These are phyloP conservation scores for Drosophila niveifrons DNA, from an alignment of 2,888 invertebrate genomes.

Conservation along the genomic window DNA sequence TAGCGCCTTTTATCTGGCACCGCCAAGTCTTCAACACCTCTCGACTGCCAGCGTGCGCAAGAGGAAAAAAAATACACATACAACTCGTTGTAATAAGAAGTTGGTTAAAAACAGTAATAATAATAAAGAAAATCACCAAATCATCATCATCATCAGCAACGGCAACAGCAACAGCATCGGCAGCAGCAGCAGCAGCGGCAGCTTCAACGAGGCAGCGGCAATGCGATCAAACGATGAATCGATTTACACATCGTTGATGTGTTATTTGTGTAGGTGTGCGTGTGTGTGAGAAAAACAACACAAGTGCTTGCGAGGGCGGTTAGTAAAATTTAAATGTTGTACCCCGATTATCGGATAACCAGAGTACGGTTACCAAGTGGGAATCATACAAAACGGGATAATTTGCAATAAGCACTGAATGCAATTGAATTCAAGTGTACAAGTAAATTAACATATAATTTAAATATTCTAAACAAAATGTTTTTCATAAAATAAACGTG, in stretches of 20 bases:
- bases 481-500: too few relatives aligned
- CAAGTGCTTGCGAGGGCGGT: slow-evolving; percentile 49
- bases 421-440: background rate
- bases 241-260: slow-evolving; percentile 76
- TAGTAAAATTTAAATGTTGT: slow-evolving; percentile 37
- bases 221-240: slow-evolving; percentile 75
- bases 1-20: slow-evolving; percentile 80
- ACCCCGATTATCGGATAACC: slow-evolving; percentile 20
- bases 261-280: slow-evolving; percentile 22
- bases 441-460: background rate
- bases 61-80: slow-evolving; percentile 43
- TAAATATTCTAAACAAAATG: background rate
- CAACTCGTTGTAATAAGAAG: slow-evolving; percentile 80
- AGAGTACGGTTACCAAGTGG: background rate
- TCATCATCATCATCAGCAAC: slow-evolving; percentile 75
- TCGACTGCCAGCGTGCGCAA: slow-evolving; percentile 62
- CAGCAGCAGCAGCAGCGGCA: slow-evolving; percentile 25
- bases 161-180: slow-evolving; percentile 46
- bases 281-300: slow-evolving; percentile 36
- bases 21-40: slow-evolving; percentile 81
- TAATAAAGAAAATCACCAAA: slow-evolving; percentile 82
- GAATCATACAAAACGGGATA: background rate
- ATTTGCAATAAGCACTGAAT: too few relatives aligned
- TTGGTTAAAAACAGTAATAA: slow-evolving; percentile 82
- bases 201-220: slow-evolving; percentile 35